Base-by-base conservation (phyloP, 2,888 invertebrate species). In the Sesia apiformis region DNA sequence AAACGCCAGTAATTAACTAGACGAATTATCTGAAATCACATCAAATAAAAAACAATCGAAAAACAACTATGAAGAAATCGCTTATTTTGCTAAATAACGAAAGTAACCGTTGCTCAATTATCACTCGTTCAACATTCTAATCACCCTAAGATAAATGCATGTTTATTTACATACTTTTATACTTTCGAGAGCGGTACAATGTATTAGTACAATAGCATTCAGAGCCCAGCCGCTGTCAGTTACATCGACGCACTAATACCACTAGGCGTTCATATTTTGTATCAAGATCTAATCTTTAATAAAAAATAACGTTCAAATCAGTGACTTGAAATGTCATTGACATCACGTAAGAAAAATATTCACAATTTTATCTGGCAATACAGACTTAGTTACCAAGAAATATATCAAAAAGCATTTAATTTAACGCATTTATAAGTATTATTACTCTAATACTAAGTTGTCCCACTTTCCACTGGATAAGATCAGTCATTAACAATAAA, bases 301-400 rank as follows among this genome's bases (percentile, higher is more conserved):
- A 84, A 84, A 84, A 87, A 87, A 84, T 79, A 84, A 81, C 76
- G 72, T 80, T 74, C 74, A 82, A 86, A 81, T 81, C 81, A 85
- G 85, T 81, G 87, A 88, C 84, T 76, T 81, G 79, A 82, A 86
- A 85, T 84, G 84, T 83, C 87, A 87, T 82, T 81, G 84, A 85
- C 85, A 84, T 82, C 78, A 81, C 76, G 72, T 79, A 87, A 84
- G 86, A 86, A 89, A 89, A 89, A 88, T 88, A 87, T 88, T 87
- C 86, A 88, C 85, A 87, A 84, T 84, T 87, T 86, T 89, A 89
- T 88, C 87, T 89, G 89, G 89, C 89, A 89, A 89, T 88, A 88
- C 89, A 89, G 89, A 89, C 86, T 81, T 56, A 56, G 78, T 79
- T 74, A 74, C 75, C 78, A 78, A 78, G 78, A 81, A 80, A 74